Percentiles rank a stretch among this genome's conserved stretches.
Evolutionary conservation across 1,140 invertebrate genomes (phyloP).

Genomic region (Drosophila kanapiae): DNA sequence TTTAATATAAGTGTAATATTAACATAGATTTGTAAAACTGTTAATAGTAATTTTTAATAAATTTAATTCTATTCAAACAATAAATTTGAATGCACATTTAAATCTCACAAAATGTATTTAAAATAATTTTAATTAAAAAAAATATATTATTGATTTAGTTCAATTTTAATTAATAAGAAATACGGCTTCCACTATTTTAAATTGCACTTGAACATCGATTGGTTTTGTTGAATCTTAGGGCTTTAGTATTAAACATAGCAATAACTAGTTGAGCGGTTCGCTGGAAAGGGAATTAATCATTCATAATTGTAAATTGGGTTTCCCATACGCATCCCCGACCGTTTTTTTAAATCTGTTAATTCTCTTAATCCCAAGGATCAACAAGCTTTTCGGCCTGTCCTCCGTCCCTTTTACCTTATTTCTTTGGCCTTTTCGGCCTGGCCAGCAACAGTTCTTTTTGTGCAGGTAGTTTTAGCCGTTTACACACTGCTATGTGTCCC

Average conservation of each 20-base stretch:
- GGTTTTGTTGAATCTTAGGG: neutral
- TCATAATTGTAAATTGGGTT: slow-evolving; percentile 62
- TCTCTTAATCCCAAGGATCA: slow-evolving; percentile 36
- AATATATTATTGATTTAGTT: too few relatives aligned
- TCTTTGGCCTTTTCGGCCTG: slow-evolving; percentile 24
- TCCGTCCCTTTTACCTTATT: slow-evolving; percentile 24
- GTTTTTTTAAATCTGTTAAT: slow-evolving; percentile 49
- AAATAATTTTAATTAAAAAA: too few relatives aligned
- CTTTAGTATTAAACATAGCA: slow-evolving; percentile 40
- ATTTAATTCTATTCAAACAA: too few relatives aligned
- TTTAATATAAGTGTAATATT: slow-evolving; percentile 2
- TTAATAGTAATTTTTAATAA: neutral
- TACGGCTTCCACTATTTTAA: neutral
- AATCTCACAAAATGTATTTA: neutral
- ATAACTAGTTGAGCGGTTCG: slow-evolving; percentile 42
- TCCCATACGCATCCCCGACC: slow-evolving; percentile 21
- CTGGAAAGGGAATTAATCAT: slow-evolving; percentile 55
- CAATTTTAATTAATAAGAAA: neutral
- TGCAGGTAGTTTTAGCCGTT: slow-evolving; percentile 45
- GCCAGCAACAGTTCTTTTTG: slow-evolving; percentile 28
- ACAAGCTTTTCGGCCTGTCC: slow-evolving; percentile 47
- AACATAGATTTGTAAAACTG: too few relatives aligned
- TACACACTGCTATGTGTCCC: slow-evolving; percentile 30
- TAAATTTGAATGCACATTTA: too few relatives aligned
- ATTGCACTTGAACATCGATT: slow-evolving; percentile 2